phyloP scores from a whole-genome alignment of 1,140 invertebrate genomes.

The Rhysida immarginata region DNA sequence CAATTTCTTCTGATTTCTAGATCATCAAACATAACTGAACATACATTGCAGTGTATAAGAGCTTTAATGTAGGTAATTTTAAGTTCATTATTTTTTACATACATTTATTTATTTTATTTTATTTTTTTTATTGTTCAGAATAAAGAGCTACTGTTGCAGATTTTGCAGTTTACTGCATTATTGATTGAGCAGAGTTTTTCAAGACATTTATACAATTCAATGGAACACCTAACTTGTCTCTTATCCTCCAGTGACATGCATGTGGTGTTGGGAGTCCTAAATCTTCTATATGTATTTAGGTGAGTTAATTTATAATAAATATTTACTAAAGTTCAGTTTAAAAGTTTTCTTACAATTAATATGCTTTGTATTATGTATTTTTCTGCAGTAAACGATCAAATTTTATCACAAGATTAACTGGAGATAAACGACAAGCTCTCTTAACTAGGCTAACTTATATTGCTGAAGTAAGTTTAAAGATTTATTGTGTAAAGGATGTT shows the following conservation, averaged over 20 bases:
- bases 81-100: too few relatives aligned
- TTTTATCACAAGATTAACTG: constrained; percentile 63
- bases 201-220: constrained; percentile 75
- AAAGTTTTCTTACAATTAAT: not conserved
- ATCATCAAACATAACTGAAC: too few relatives aligned
- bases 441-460: constrained; percentile 60
- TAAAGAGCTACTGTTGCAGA: constrained; percentile 56
- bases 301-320: constrained; percentile 12
- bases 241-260: constrained; percentile 72
- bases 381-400: constrained; percentile 66
- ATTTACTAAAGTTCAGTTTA: too few relatives aligned
- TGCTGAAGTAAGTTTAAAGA: constrained; percentile 47
- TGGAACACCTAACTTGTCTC: constrained; percentile 71
- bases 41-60: too few relatives aligned
- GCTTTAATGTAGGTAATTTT: too few relatives aligned
- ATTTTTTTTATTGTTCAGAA: too few relatives aligned
- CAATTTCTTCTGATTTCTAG: too few relatives aligned
- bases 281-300: constrained; percentile 73
- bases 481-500: too few relatives aligned
- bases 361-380: constrained; percentile 11
- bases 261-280: constrained; percentile 69
- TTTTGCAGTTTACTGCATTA: constrained; percentile 67
- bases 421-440: constrained; percentile 55
- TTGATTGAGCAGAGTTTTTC: constrained; percentile 84
- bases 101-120: too few relatives aligned